Conservation (phyloP, 2,113 vertebrate species). For the Sapajus apella region DNA sequence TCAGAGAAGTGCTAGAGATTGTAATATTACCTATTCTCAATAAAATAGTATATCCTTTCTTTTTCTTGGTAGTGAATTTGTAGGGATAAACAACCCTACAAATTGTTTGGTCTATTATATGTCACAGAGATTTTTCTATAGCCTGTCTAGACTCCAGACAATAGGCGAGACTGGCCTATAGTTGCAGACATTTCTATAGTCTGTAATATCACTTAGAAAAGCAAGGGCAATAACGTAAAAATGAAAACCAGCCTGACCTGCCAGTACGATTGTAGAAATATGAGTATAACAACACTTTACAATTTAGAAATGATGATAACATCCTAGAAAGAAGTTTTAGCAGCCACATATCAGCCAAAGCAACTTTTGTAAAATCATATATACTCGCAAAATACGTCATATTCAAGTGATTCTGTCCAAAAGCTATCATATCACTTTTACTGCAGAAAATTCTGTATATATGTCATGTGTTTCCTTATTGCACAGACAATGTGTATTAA, state of each 20-base stretch:
- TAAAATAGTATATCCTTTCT: slow-evolving; percentile 65
- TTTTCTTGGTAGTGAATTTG: slow-evolving; percentile 63
- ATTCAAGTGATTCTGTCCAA: slow-evolving; percentile 21
- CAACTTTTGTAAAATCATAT: slow-evolving; percentile 78
- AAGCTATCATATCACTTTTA: not conserved
- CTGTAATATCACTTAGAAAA: slow-evolving; percentile 79
- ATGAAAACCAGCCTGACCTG: slow-evolving; percentile 80
- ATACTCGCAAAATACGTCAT: slow-evolving; percentile 69
- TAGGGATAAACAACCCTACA: slow-evolving; percentile 75
- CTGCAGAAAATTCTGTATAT: slow-evolving; percentile 3
- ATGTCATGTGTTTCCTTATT: slow-evolving; percentile 14
- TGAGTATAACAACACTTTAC: slow-evolving; percentile 74
- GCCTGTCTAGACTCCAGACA: slow-evolving; percentile 83
- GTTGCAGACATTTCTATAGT: slow-evolving; percentile 79
- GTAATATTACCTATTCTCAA: slow-evolving; percentile 66
- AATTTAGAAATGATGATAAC: slow-evolving; percentile 81
- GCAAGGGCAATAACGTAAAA: slow-evolving; percentile 75
- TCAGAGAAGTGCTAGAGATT: slow-evolving; percentile 63
- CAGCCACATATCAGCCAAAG: slow-evolving; percentile 74
- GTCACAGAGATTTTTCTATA: slow-evolving; percentile 80
- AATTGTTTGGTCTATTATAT: slow-evolving; percentile 77
- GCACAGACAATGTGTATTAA: not conserved
- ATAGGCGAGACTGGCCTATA: slow-evolving; percentile 73
- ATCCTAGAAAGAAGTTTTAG: slow-evolving; percentile 78
- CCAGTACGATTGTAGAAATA: slow-evolving; percentile 71